These are phyloP conservation scores for Aramus guarauna DNA, from an alignment of 2,113 vertebrate species.

Conservation along the genomic window DNA sequence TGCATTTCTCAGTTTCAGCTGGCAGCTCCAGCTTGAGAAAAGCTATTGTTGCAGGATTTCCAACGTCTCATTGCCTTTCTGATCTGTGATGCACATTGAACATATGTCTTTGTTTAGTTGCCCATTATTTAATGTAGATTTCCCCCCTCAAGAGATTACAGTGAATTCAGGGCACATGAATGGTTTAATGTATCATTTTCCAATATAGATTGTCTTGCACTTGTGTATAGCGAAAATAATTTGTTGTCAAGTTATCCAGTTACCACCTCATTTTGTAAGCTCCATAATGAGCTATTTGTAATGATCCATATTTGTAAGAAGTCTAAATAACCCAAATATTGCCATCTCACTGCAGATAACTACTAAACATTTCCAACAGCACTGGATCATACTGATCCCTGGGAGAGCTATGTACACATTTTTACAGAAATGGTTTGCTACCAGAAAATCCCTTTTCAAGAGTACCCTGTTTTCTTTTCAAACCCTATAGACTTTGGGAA, in stretches of 20 bases:
- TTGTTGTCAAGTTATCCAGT: constrained; percentile 55
- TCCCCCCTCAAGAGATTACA: neutral
- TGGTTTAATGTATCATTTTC: constrained; percentile 44
- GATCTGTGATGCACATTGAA: constrained; percentile 23
- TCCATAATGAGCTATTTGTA: constrained; percentile 27
- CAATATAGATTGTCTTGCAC: constrained; percentile 12
- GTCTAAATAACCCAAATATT: constrained; percentile 48
- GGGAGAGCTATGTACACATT: neutral
- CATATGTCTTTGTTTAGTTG: constrained; percentile 57
- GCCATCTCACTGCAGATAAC: constrained; percentile 15
- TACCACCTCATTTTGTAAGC: constrained; percentile 33
- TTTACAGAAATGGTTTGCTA: neutral
- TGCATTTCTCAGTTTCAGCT: neutral
- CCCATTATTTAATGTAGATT: constrained; percentile 46
- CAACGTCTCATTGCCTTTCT: neutral
- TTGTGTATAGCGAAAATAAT: constrained; percentile 26
- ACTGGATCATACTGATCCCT: constrained; percentile 15
- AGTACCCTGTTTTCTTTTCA: neutral
- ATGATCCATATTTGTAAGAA: constrained; percentile 11
- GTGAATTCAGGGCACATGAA: constrained; percentile 4
- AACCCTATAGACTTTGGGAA: neutral
- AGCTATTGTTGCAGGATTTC: constrained; percentile 41
- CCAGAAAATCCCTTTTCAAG: constrained; percentile 24
- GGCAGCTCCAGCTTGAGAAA: neutral
- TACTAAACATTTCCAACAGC: constrained; percentile 33